phyloP scores from a whole-genome alignment of 2,797 vertebrate species.

The Aulostomus chinensis region DNA sequence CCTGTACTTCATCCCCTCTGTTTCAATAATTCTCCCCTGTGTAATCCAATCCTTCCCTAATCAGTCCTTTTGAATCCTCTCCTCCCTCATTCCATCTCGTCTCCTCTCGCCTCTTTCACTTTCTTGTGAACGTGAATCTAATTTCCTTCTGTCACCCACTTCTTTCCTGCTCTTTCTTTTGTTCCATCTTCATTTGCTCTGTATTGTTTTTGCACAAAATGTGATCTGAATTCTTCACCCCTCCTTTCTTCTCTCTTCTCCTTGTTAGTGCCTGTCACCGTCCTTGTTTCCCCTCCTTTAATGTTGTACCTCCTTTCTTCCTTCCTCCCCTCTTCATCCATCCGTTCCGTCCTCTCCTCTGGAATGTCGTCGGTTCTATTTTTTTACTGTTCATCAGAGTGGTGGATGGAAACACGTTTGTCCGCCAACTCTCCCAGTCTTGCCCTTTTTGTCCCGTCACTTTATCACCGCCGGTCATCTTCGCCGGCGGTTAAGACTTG shows the following conservation, averaged over 20 bases:
- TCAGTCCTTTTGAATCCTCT: neutral
- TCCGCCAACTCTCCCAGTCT: conserved; percentile 21
- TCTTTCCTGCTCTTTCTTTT: conserved; percentile 8
- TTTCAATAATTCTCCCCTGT: neutral
- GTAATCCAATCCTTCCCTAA: neutral
- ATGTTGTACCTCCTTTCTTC: neutral
- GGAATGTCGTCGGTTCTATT: conserved; percentile 25
- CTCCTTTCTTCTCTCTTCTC: neutral
- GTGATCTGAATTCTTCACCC: too few relatives aligned
- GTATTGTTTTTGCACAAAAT: too few relatives aligned
- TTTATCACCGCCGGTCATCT: conserved; percentile 28
- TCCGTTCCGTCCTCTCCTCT: conserved; percentile 3
- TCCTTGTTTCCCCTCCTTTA: too few relatives aligned
- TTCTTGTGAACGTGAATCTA: too few relatives aligned
- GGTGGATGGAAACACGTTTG: conserved; percentile 48
- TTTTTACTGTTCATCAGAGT: conserved; percentile 46
- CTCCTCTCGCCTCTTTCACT: neutral
- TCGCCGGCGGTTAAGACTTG: conserved; percentile 6
- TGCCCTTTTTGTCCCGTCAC: conserved; percentile 5
- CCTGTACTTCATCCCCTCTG: neutral
- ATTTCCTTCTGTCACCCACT: neutral
- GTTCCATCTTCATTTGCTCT: neutral
- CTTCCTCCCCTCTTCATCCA: conserved; percentile 15
- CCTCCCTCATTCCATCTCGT: neutral
- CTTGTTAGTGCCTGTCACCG: neutral